These are phyloP conservation scores for Bhutanitis thaidina DNA, from an alignment of 2,888 invertebrate species.

Conservation along the genomic window DNA sequence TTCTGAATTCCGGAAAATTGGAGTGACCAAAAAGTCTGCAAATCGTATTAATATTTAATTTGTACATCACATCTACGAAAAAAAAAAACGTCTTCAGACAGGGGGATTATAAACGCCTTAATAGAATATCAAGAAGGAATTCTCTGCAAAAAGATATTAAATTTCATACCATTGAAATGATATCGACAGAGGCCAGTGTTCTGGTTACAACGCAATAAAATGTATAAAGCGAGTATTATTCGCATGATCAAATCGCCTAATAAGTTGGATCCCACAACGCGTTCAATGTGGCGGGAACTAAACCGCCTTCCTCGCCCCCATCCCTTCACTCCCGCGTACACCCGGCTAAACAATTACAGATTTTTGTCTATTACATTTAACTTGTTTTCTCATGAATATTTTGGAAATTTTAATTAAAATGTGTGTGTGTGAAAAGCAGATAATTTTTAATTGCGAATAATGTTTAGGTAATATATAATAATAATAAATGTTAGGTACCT, in stretches of 20 bases:
- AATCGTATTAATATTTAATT: no score
- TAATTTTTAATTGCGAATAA: no score
- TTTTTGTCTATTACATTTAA: conserved; percentile 36
- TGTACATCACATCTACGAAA: not conserved
- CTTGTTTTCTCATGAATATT: conserved; percentile 14
- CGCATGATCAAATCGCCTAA: conserved; percentile 77
- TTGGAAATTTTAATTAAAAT: not conserved
- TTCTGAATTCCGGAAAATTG: no score
- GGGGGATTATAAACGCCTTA: conserved; percentile 16
- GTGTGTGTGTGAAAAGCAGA: no score
- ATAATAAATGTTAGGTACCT: no score
- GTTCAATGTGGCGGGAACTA: conserved; percentile 72
- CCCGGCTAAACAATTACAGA: conserved; percentile 48
- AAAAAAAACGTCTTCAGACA: not conserved
- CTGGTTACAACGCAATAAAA: conserved; percentile 60
- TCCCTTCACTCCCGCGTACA: conserved; percentile 51
- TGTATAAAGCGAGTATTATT: conserved; percentile 72
- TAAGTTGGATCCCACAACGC: conserved; percentile 75
- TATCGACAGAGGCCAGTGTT: conserved; percentile 58
- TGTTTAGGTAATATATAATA: no score
- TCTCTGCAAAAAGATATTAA: conserved; percentile 37
- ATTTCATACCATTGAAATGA: conserved; percentile 45
- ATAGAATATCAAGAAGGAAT: conserved; percentile 23
- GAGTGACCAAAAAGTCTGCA: no score
- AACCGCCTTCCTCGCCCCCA: conserved; percentile 46